Conservation (phyloP, 2,113 vertebrate genomes). For the Ictalurus punctatus region DNA sequence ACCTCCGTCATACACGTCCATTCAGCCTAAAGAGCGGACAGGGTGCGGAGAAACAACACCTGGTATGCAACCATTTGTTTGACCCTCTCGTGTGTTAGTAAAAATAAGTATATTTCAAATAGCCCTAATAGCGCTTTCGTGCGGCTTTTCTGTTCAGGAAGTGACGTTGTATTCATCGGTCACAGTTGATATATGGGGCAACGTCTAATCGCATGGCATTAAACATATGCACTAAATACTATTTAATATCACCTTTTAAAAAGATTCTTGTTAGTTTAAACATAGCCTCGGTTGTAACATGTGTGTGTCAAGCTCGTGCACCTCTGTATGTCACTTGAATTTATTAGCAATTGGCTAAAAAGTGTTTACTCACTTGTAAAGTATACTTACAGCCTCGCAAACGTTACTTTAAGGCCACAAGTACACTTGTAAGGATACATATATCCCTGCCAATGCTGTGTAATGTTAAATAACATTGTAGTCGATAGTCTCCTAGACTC, state of each 20-base stretch:
- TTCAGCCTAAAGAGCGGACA: background rate
- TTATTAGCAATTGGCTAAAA: background rate
- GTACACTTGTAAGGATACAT: background rate
- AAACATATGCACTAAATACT: background rate
- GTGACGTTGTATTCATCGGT: background rate
- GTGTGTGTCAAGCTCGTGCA: background rate
- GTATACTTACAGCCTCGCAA: background rate
- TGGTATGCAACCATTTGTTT: constrained; percentile 12
- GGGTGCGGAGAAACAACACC: background rate
- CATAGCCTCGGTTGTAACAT: background rate
- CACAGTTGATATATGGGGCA: background rate
- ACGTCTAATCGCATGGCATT: background rate
- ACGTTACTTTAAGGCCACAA: background rate
- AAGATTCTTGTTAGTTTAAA: background rate
- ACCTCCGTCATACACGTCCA: background rate
- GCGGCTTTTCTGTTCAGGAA: background rate
- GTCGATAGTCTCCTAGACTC: background rate
- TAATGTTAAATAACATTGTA: background rate
- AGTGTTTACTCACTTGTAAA: background rate
- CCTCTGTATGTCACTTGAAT: background rate
- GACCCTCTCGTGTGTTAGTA: background rate
- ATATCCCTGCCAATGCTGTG: background rate
- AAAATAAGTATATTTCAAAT: background rate
- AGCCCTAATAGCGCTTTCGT: background rate
- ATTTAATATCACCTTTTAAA: background rate